Conservation (phyloP, 2,888 invertebrate genomes). For the Frankliniella fusca region DNA sequence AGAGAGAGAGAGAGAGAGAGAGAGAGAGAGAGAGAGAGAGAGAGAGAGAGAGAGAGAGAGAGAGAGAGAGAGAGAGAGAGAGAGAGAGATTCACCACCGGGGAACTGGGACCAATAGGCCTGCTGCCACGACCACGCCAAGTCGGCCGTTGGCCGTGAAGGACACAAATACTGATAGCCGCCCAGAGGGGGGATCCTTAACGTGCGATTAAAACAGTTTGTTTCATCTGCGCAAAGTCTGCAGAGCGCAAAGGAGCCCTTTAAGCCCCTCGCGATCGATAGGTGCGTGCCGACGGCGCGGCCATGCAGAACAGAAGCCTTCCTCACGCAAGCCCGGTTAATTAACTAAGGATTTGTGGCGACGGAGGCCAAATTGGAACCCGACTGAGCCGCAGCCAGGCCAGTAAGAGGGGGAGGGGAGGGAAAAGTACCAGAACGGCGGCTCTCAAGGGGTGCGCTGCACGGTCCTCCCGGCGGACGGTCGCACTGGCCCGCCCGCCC, state of each 20-base stretch:
- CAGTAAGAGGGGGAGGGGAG: background rate
- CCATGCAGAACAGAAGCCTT: too few species aligned
- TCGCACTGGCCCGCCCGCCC: background rate
- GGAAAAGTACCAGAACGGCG: background rate
- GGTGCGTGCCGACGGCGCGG: too few species aligned
- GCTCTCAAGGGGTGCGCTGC: too few species aligned
- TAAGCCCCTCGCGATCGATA: too few species aligned
- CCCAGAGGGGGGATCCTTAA: too few species aligned
- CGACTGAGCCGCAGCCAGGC: background rate
- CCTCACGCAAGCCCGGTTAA: background rate
- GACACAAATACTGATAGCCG: too few species aligned
- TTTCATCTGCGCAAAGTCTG: too few species aligned
- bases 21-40: background rate
- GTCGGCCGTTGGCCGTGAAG: background rate
- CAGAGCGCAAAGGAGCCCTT: too few species aligned
- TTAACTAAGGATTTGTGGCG: conserved; percentile 1
- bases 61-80: background rate
- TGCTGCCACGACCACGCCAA: background rate
- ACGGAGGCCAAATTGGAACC: background rate
- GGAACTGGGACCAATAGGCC: background rate
- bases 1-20: conserved; percentile 1
- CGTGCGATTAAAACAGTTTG: too few species aligned
- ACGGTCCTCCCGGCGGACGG: background rate
- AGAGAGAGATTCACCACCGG: background rate
- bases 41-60: background rate